Conservation (phyloP, 2,888 invertebrate species). For the Bibio marci region DNA sequence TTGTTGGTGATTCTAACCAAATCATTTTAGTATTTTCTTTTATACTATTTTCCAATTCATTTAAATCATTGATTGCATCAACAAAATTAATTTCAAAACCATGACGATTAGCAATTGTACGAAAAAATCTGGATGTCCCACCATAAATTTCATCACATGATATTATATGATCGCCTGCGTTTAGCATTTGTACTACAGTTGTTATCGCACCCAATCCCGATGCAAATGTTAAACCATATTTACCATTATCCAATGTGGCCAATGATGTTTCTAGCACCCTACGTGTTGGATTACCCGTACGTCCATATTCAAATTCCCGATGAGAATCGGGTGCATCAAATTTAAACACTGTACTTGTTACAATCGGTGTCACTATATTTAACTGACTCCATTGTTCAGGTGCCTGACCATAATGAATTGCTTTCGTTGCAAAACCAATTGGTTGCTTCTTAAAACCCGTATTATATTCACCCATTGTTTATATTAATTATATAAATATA, state of each 20-base stretch:
- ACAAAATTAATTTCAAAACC: constrained; percentile 10
- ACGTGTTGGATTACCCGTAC: constrained; percentile 45
- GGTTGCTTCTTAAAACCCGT: constrained; percentile 37
- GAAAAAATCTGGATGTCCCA: constrained; percentile 31
- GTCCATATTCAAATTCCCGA: constrained; percentile 25
- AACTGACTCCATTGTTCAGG: constrained; percentile 76
- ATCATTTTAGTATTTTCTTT: constrained; percentile 5
- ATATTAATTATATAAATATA: too few relatives aligned
- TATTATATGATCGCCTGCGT: constrained; percentile 40
- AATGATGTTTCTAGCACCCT: constrained; percentile 37
- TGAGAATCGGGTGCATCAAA: constrained; percentile 51
- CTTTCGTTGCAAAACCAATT: constrained; percentile 68
- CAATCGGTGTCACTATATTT: constrained; percentile 79
- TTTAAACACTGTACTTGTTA: constrained; percentile 80
- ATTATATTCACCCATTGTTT: background rate
- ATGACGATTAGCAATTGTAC: background rate
- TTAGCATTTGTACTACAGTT: constrained; percentile 33
- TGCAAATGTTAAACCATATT: constrained; percentile 35
- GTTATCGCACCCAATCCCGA: constrained; percentile 41
- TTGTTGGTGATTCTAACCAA: constrained; percentile 8
- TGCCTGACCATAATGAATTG: constrained; percentile 84
- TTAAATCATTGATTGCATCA: constrained; percentile 6
- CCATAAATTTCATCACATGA: constrained; percentile 45
- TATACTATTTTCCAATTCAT: constrained; percentile 9
- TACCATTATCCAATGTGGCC: constrained; percentile 40